These are phyloP conservation scores for Whitmania pigra DNA, from an alignment of 1,140 invertebrate genomes.

Conservation along the genomic window DNA sequence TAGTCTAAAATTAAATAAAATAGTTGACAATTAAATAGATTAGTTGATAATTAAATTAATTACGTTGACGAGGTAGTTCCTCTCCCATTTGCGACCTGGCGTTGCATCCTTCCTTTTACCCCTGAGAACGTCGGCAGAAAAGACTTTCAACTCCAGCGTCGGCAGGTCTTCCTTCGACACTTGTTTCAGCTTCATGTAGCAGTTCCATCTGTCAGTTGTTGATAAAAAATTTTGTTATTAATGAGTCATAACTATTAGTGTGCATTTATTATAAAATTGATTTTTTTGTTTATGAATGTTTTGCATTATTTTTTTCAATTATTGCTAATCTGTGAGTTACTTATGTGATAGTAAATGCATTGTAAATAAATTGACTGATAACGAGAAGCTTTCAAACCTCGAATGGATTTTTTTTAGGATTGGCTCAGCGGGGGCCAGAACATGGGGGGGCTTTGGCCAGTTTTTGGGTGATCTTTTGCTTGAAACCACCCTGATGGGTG, in stretches of 20 bases:
- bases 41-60: neutral
- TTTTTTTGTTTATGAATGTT: too few species aligned
- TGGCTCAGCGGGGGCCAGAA: constrained; percentile 48
- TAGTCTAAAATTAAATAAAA: neutral
- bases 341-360: too few species aligned
- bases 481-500: neutral
- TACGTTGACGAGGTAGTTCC: constrained; percentile 69
- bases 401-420: constrained; percentile 37
- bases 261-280: too few species aligned
- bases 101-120: constrained; percentile 68
- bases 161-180: constrained; percentile 74
- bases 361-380: too few species aligned
- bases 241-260: too few species aligned
- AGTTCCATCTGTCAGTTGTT: constrained; percentile 57
- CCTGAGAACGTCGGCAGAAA: constrained; percentile 61
- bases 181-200: constrained; percentile 66
- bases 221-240: too few species aligned
- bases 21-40: constrained; percentile 55
- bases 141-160: constrained; percentile 64
- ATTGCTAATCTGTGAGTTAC: too few species aligned
- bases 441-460: constrained; percentile 67
- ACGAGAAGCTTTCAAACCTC: constrained; percentile 29
- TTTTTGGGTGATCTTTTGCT: constrained; percentile 23
- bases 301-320: too few species aligned
- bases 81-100: constrained; percentile 68